Base-by-base conservation (phyloP, 1,140 invertebrate species). In the Euschistus heros region DNA sequence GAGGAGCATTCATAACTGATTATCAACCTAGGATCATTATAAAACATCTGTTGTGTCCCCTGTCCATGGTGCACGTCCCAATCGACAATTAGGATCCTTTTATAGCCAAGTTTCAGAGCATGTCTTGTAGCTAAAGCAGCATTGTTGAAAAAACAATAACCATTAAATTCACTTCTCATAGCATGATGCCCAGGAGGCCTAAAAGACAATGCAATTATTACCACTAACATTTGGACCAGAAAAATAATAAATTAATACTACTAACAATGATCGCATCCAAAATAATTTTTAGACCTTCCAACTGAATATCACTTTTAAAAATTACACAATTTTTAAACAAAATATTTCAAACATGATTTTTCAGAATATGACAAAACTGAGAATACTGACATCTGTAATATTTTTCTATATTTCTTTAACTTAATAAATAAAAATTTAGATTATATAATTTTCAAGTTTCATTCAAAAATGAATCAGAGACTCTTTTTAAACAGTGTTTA, bases 101-200 rank as follows among this genome's bases (percentile, higher is more conserved):
- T 74, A 1, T 83, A 37, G 30, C 74, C 73, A 24, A 76, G 72
- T 15, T 82, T 80, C 3, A 97, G 72, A 27, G 86, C 88, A 74
- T 89, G 82, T 70, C 88, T 83, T 20, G 93, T 92, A 14, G 91
- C 93, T 57, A 99, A 78, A 1, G 92, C 96, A 0, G 95, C 93
- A 77, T 98, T 99, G 75, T 99, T 99, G 71, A 97, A 95, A 74
- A 90, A 91, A 76, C 96, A 99, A 75, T 94, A 98, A 18, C 95
- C 95, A 77, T 88, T 91, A 66, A 86, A 92, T 74, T 92, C 89
- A 18, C 84, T 79, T 68, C 83, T 77, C 87, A 93, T 94, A 4
- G 96, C 95, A 82, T 99, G 97, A 80, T 99, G 97, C 22, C 97
- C 96, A 13, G 96, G 95, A 47, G 96, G 95, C 68, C 94, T 86